These are phyloP conservation scores for Austrolebias charrua DNA, from an alignment of 2,797 vertebrate species.

Conservation along the genomic window DNA sequence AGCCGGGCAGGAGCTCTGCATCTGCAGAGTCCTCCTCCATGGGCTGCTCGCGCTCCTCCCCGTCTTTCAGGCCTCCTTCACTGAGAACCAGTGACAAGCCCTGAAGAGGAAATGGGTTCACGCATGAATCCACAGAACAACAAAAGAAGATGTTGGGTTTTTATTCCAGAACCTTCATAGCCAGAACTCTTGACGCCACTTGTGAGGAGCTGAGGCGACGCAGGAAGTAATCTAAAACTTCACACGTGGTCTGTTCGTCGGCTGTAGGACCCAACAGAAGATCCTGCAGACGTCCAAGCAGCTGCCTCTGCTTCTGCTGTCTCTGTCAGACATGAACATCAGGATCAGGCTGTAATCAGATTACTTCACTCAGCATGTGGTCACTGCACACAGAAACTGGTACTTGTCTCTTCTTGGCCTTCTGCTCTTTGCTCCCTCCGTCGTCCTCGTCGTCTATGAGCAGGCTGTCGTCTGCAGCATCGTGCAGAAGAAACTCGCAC, in stretches of 20 bases:
- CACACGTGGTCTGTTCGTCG: constrained; percentile 95
- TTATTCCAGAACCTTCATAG: constrained; percentile 88
- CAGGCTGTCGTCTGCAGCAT: constrained; percentile 87
- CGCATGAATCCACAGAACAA: background rate
- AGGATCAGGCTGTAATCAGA: background rate
- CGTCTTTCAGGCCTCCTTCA: constrained; percentile 88
- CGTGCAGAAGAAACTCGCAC: constrained; percentile 96
- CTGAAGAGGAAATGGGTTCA: constrained; percentile 57
- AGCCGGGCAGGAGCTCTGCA: constrained; percentile 85
- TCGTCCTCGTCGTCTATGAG: constrained; percentile 92
- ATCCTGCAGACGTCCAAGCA: constrained; percentile 94
- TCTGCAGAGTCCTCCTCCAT: constrained; percentile 92
- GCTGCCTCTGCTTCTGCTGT: constrained; percentile 95
- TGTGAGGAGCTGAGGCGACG: constrained; percentile 95
- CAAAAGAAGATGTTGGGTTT: no score
- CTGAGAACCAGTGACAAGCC: constrained; percentile 94
- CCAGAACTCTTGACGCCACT: constrained; percentile 92
- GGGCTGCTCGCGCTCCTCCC: constrained; percentile 90
- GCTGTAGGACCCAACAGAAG: constrained; percentile 93
- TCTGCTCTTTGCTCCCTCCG: constrained; percentile 95
- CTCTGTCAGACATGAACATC: constrained; percentile 74
- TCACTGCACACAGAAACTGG: constrained; percentile 3
- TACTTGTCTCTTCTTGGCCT: constrained; percentile 91
- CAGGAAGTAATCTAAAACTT: constrained; percentile 98
- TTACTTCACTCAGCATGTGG: background rate